Evolutionary conservation across 2,888 invertebrate genomes (phyloP), one percentile per base, ranked within the genome.

Genomic region (Hirtodrosophila trivittata): DNA sequence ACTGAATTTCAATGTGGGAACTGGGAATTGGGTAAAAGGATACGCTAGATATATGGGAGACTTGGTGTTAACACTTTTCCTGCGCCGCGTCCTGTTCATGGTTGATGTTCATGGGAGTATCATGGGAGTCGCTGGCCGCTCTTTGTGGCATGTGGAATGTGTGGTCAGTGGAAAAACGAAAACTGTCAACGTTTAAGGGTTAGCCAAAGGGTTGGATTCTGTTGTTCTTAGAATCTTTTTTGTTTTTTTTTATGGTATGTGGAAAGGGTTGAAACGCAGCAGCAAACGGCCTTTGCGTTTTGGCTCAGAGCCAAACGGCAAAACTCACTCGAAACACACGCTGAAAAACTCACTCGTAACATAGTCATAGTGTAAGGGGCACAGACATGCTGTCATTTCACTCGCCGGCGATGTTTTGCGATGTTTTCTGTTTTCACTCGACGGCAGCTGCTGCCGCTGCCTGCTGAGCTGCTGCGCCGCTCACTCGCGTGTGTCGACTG

Each of bases 111-210:
- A 21, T 21, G 18, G 18, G 18, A 3, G 18, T 21, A 21, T 21
- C 5, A 21, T 5, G 41, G 41, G 18, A 3, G 18, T 21, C 5
- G 18, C 18, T 21, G 18, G 18, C 42, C 54, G 49, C 56, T 56
- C 68, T 62, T 51, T 62, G 55, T 3, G 38, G 62, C 69, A 55
- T 38, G 69, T 68, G 54, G 59, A 49, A 57, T 72, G 77, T 81
- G 78, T 78, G 78, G 78, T 78, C 86, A 86, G 63, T 64, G 33
- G 46, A 60, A 76, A 21, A 86, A 78, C 84, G 58, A 76, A 21
- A 86, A 78, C 84, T 80, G 78, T 80, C 78, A 83, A 54, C 86
- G 68, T 72, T 80, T 80, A 83, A 63, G 82, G 72, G 75, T 78
- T 69, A 67, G 62, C 70, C 64, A 56, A 85, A 73, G 87, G 87